Percentiles rank a stretch among this genome's conserved stretches.
phyloP scores from a whole-genome alignment of 2,113 vertebrate species.

The Thymallus thymallus region DNA sequence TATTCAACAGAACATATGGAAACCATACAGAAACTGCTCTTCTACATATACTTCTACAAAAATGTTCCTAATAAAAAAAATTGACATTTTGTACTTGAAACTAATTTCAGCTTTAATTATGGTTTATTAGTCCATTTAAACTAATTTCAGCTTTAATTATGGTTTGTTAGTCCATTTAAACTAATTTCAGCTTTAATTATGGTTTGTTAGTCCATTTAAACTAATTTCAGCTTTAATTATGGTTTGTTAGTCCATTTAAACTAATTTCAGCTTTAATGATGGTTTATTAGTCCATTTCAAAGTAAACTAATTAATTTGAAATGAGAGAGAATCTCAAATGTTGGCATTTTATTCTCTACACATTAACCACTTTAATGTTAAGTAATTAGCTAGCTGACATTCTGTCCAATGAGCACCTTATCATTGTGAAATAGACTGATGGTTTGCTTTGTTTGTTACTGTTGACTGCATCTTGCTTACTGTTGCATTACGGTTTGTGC shows the following conservation, averaged over 20 bases:
- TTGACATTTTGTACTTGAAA: background rate
- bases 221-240: background rate
- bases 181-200: background rate
- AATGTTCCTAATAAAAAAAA: background rate
- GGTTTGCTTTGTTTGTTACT: too few relatives aligned
- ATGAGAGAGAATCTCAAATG: background rate
- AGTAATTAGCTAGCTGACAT: background rate
- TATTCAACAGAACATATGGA: too few relatives aligned
- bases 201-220: background rate
- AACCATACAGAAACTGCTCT: too few relatives aligned
- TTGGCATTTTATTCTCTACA: slow-evolving; percentile 17
- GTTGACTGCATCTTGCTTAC: slow-evolving; percentile 6
- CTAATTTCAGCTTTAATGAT: background rate
- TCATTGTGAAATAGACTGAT: too few relatives aligned
- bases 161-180: background rate
- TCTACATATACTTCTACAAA: too few relatives aligned
- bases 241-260: background rate
- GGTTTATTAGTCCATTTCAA: background rate
- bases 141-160: background rate
- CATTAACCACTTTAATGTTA: background rate
- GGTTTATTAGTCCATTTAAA: background rate
- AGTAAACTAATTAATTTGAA: background rate
- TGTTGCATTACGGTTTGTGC: slow-evolving; percentile 38
- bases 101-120: background rate
- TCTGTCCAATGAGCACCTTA: background rate